Evolutionary conservation across 2,113 vertebrate species (phyloP).

Genomic region (Ammodytes marinus): DNA sequence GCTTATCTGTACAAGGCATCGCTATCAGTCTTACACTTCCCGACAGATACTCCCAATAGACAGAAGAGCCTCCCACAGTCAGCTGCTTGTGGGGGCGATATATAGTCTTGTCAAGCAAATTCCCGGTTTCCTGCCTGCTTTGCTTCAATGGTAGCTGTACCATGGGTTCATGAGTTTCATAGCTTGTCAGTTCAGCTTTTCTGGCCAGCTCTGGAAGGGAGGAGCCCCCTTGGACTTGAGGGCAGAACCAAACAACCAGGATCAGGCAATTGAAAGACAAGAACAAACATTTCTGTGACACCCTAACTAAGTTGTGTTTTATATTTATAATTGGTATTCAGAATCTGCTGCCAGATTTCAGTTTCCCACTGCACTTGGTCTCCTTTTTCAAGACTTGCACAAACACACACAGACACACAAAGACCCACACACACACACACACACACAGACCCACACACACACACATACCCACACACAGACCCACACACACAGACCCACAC

Average conservation of each 20-base stretch:
- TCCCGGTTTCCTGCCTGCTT: neutral
- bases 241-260: constrained; percentile 18
- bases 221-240: neutral
- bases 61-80: constrained; percentile 16
- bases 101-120: constrained; percentile 18
- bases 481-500: too few species aligned
- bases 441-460: too few species aligned
- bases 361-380: constrained; percentile 3
- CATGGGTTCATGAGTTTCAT: constrained; percentile 7
- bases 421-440: too few species aligned
- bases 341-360: neutral
- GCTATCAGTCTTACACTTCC: constrained; percentile 13
- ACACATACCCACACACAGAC: too few species aligned
- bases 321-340: constrained; percentile 30
- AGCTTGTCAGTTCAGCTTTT: constrained; percentile 12
- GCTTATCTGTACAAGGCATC: neutral
- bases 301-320: constrained; percentile 8
- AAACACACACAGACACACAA: neutral
- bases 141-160: neutral
- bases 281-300: constrained; percentile 34
- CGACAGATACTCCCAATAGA: neutral
- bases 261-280: neutral
- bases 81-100: neutral
- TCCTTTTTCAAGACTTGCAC: neutral
- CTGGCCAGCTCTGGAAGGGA: constrained; percentile 3